Evolutionary conservation across 2,113 vertebrate genomes (phyloP).

Genomic region (Apodemus sylvaticus): DNA sequence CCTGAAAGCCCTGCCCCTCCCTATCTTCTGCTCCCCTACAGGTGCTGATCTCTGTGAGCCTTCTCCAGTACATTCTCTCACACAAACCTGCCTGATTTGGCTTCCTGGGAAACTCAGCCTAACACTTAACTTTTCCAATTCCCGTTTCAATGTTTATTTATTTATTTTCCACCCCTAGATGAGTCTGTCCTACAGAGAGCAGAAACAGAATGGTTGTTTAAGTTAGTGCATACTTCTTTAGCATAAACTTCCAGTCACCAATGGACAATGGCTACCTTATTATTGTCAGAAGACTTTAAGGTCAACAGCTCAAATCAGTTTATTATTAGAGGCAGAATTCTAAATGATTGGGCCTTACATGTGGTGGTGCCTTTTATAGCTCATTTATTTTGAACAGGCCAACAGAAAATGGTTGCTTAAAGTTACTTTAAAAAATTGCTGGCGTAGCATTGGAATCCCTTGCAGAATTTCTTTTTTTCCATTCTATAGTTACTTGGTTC

Average conservation of each 20-base stretch:
- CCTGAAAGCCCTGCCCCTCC: background rate
- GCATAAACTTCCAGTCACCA: background rate
- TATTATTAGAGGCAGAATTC: background rate
- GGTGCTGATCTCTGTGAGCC: background rate
- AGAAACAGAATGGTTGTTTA: background rate
- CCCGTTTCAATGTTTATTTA: background rate
- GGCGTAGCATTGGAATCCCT: background rate
- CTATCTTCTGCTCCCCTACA: accelerated
- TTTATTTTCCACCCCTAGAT: background rate
- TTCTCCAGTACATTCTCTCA: background rate
- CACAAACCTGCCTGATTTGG: background rate
- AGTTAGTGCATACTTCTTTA: background rate
- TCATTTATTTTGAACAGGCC: conserved; percentile 1
- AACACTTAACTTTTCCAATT: background rate
- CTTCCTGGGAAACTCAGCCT: background rate
- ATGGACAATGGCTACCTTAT: background rate
- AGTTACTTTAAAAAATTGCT: background rate
- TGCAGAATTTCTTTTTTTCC: background rate
- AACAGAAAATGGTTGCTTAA: conserved; percentile 21
- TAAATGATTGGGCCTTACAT: background rate
- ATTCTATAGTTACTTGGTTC: conserved; percentile 14
- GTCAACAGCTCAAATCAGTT: background rate
- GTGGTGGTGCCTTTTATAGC: background rate
- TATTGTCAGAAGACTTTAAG: conserved; percentile 23
- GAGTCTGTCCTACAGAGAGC: background rate